These are phyloP conservation scores for Drosophila paramelanica DNA, from an alignment of 2,888 invertebrate species.

Conservation along the genomic window DNA sequence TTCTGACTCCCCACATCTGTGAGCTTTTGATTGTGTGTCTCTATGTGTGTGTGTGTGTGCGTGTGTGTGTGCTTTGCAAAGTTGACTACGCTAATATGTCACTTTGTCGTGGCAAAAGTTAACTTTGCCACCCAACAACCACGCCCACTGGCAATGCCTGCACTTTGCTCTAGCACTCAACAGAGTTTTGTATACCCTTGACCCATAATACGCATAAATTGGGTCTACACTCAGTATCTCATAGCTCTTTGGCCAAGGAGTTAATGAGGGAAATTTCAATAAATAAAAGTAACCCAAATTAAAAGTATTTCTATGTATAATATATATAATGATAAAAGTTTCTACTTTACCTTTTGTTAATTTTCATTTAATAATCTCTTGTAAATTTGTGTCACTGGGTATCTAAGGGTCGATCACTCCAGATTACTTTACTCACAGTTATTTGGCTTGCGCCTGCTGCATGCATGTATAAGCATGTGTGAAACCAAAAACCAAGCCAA, in stretches of 20 bases:
- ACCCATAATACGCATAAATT: no score
- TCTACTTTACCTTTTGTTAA: no score
- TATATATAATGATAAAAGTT: no score
- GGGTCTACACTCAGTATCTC: not conserved
- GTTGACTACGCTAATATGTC: conserved; percentile 79
- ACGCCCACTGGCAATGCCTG: conserved; percentile 59
- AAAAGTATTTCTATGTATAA: no score
- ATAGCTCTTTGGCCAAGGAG: not conserved
- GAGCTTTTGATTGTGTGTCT: conserved; percentile 5
- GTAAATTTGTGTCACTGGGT: conserved; percentile 3
- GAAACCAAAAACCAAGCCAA: conserved; percentile 75
- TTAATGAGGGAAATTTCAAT: not conserved
- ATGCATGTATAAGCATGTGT: conserved; percentile 76
- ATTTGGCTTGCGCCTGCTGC: conserved; percentile 53
- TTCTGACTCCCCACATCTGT: conserved; percentile 14
- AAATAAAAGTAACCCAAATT: no score
- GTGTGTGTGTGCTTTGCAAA: conserved; percentile 61
- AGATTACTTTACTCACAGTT: conserved; percentile 5
- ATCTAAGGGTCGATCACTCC: conserved; percentile 7
- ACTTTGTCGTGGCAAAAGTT: conserved; percentile 79
- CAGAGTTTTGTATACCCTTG: conserved; percentile 53
- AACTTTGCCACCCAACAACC: conserved; percentile 67
- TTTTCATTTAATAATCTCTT: no score
- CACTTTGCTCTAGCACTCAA: conserved; percentile 71
- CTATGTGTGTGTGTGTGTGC: conserved; percentile 15